Evolutionary conservation across 1,140 invertebrate species (phyloP), one percentile per base, ranked within the genome.

Genomic region (Parasteatoda tepidariorum): DNA sequence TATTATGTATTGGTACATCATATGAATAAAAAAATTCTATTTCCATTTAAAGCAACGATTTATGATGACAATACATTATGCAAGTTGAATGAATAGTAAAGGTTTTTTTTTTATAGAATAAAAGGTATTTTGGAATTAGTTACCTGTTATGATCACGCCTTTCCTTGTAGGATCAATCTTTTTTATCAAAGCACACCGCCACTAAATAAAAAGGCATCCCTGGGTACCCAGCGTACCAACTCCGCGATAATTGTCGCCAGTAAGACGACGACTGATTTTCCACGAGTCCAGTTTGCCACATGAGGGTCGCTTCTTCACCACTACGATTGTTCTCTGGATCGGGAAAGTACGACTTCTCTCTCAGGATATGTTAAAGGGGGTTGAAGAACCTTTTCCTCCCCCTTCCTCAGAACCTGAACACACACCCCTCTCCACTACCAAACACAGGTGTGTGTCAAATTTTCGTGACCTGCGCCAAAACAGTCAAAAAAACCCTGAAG

Each of bases 161-260:
- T 76, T 76, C 74, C 74, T 76, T 30, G 74, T 64, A 41, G 59
- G 59, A 76, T 76, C 61, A 76, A 33, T 76, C 62, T 41, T 22
- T 57, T 18, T 54, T 22, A 26, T 22, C 34, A 30, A 59, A 55
- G 61, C 22, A 7, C 26, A 22, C 28, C 62, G 70, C 33, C n/a
- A 61, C 13, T 34, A 15, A 5, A 66, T 31, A 18, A 30, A 48
- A 22, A 38, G 66, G 26, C 38, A 54, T 26, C 31, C n/a, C 64
- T n/a, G 33, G 28, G 57, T 73, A 13, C 54, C 70, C 59, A 61
- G 13, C 38, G 74, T 33, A 28, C 61, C n/a, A 38, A 61, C 28
- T 34, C 54, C 59, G 59, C 13, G 30, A 54, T 76, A 76, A 76
- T 76, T 76, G 74, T 76, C 74, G 74, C 74, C 34, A 54, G 26